These are phyloP conservation scores for Drosophila ananassae DNA, from an alignment of 1,140 invertebrate genomes.

Conservation along the genomic window DNA sequence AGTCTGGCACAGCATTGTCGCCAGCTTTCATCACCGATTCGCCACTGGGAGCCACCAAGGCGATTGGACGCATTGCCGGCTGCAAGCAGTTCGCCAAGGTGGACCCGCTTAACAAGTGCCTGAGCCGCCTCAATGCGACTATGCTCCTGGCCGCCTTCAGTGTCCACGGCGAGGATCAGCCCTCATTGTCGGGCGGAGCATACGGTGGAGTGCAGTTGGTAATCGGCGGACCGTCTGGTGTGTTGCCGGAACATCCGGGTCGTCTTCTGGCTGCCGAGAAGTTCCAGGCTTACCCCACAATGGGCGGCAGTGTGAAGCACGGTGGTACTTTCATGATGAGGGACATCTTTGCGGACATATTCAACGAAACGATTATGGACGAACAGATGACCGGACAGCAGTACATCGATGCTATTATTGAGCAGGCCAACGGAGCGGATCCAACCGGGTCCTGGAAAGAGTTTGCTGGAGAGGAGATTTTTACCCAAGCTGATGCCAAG, in stretches of 20 bases:
- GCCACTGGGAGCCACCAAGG: conserved; percentile 82
- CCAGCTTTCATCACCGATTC: conserved; percentile 88
- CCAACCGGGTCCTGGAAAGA: conserved; percentile 71
- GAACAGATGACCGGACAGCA: conserved; percentile 56
- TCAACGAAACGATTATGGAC: conserved; percentile 72
- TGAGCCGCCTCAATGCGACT: conserved; percentile 67
- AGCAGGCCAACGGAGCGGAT: conserved; percentile 76
- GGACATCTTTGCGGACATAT: conserved; percentile 73
- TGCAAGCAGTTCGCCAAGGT: conserved; percentile 67
- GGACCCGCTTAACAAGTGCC: conserved; percentile 68
- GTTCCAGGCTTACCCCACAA: conserved; percentile 74
- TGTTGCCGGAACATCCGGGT: conserved; percentile 76
- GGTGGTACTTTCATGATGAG: conserved; percentile 76
- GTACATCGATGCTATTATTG: conserved; percentile 75
- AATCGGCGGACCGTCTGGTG: conserved; percentile 78
- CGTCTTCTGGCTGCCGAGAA: conserved; percentile 68
- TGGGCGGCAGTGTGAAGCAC: conserved; percentile 79
- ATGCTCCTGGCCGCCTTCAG: conserved; percentile 69
- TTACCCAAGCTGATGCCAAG: conserved; percentile 56
- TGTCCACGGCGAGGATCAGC: conserved; percentile 58
- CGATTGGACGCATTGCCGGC: conserved; percentile 68
- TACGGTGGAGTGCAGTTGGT: conserved; percentile 76
- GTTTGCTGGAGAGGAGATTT: conserved; percentile 74
- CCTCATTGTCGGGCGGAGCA: conserved; percentile 48
- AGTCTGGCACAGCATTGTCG: conserved; percentile 86